Evolutionary conservation across 2,797 vertebrate species (phyloP), one percentile per base, ranked within the genome.

Genomic region (Sebastes diploproa): DNA sequence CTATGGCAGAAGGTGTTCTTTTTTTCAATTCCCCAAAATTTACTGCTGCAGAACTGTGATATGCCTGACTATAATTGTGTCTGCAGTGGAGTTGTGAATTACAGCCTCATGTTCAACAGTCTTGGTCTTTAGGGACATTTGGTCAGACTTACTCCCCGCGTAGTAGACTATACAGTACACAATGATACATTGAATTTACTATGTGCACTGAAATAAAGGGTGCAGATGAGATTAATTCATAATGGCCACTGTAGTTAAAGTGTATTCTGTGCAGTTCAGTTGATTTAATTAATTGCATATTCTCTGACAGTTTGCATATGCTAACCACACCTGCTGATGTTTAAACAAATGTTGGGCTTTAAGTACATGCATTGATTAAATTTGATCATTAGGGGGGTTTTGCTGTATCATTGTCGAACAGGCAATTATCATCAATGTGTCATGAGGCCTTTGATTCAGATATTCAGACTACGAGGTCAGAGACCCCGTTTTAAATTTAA

Each of bases 401-500:
- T 25, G 23, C 64, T 46, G 29, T 65, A 30, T 76, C 75, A 80
- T 73, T 62, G 56, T 82, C 67, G 25, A 77, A 68, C 64, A 83
- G 67, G 60, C 32, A 72, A 56, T 86, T 80, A 52, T 76, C 18
- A 65, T 42, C 34, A 34, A 9, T 66, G 72, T 77, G 64, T 80
- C 29, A 66, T 13, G 63, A 64, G 60, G 65, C 66, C 18, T 72
- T 68, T 77, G 27, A 73, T 87, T 81, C 71, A 34, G 62, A 78
- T 72, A 29, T 72, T 50, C 20, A 50, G 56, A 61, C 58, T 22
- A 59, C 2, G 7, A 58, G 42, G 56, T 71, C 36, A 34, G 7
- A 73, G 84, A 88, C 74, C 78, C 77, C 25, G 46, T 59, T 65
- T 60, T 60, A 54, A 82, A 82, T 78, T 32, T 46, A 86, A 75